A percentile compares a stretch with the other conserved stretches of the same genome.
phyloP scores from a whole-genome alignment of 1,140 invertebrate genomes.

The Neodiprion fabricii region DNA sequence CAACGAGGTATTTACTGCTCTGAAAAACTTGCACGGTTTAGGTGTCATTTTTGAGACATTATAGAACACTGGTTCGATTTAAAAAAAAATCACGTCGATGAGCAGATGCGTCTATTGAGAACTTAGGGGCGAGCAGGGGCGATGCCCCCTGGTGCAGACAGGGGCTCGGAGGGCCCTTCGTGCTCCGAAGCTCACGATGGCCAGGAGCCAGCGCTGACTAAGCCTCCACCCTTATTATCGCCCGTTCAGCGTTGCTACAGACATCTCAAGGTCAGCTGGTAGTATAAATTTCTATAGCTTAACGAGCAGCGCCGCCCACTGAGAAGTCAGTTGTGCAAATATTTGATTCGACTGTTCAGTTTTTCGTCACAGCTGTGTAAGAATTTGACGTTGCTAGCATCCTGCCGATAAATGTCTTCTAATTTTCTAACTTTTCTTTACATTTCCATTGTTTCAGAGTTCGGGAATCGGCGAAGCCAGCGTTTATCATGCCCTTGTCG shows the following conservation, averaged over 20 bases:
- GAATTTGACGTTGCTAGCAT: not conserved
- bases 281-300: not conserved
- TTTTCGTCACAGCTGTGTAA: too few species aligned
- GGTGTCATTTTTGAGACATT: too few species aligned
- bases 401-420: conserved; percentile 9
- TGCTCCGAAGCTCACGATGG: conserved; percentile 52
- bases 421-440: conserved; percentile 1
- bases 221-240: conserved; percentile 46
- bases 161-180: conserved; percentile 54
- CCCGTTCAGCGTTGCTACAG: conserved; percentile 57
- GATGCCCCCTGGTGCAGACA: conserved; percentile 58
- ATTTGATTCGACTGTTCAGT: too few species aligned
- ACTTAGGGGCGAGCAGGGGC: conserved; percentile 2
- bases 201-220: conserved; percentile 46
- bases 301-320: not conserved
- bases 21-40: too few species aligned
- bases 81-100: not conserved
- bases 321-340: too few species aligned
- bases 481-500: conserved; percentile 96
- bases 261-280: conserved; percentile 56
- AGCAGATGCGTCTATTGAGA: too few species aligned
- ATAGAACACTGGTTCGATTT: too few species aligned
- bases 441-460: conserved; percentile 60
- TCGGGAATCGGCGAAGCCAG: conserved; percentile 93
- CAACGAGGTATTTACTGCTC: too few species aligned